phyloP scores from a whole-genome alignment of 2,888 invertebrate genomes.

The Steromphala cineraria region DNA sequence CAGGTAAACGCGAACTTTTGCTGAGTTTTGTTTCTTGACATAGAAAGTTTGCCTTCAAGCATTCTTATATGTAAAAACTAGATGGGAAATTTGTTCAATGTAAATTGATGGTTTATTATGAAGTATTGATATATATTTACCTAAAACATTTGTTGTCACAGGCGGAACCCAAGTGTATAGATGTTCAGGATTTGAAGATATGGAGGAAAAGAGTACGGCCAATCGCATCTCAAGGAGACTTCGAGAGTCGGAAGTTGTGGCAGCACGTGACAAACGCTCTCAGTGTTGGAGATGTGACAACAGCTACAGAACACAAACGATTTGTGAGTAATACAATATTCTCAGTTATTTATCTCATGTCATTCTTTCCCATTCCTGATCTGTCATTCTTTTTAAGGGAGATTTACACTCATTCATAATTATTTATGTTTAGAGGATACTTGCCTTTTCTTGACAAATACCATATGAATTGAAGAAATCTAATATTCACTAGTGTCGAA shows the following conservation, averaged over 20 bases:
- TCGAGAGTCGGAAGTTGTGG: conserved; percentile 77
- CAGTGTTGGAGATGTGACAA: conserved; percentile 72
- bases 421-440: too few species aligned
- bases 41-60: too few species aligned
- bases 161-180: conserved; percentile 70
- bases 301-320: conserved; percentile 76
- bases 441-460: too few species aligned
- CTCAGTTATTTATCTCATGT: too few species aligned
- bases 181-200: conserved; percentile 62
- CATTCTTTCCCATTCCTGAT: too few species aligned
- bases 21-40: too few species aligned
- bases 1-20: too few species aligned
- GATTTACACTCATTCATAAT: too few species aligned
- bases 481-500: too few species aligned
- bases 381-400: too few species aligned
- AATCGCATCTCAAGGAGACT: conserved; percentile 73
- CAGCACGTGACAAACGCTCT: conserved; percentile 76
- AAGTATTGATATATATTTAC: background rate
- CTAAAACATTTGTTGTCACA: conserved; percentile 36
- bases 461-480: too few species aligned
- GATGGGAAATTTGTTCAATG: background rate
- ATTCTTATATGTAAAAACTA: too few species aligned
- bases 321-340: conserved; percentile 56
- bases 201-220: conserved; percentile 75
- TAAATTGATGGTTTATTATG: background rate